Conservation (phyloP, 2,797 vertebrate genomes). For the Coregonus suidteri region DNA sequence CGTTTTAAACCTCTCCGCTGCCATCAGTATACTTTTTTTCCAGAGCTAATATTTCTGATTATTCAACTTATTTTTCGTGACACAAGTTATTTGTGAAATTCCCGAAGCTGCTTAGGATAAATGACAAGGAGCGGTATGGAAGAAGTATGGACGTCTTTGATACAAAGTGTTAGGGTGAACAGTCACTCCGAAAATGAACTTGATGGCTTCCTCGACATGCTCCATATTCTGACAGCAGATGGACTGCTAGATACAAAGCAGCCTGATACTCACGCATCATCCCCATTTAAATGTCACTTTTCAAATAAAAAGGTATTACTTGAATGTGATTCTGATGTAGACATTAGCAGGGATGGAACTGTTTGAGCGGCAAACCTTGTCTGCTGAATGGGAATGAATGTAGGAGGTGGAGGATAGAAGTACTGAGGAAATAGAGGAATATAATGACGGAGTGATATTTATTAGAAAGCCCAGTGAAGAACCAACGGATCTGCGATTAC, state of each 20-base stretch:
- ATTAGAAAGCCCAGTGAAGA: conserved; percentile 44
- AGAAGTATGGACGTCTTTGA: conserved; percentile 45
- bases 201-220: conserved; percentile 46
- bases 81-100: conserved; percentile 53
- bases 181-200: conserved; percentile 48
- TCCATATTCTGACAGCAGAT: conserved; percentile 43
- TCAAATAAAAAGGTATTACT: conserved; percentile 53
- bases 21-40: conserved; percentile 31
- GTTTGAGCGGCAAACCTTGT: conserved; percentile 46
- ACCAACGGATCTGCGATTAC: conserved; percentile 40
- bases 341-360: conserved; percentile 46
- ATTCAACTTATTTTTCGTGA: conserved; percentile 28
- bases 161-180: conserved; percentile 42
- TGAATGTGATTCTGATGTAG: conserved; percentile 49
- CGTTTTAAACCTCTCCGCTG: conserved; percentile 20
- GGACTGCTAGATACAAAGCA: conserved; percentile 50
- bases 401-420: conserved; percentile 38
- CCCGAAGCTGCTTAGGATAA: conserved; percentile 49
- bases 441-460: conserved; percentile 40
- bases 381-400: conserved; percentile 49
- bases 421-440: conserved; percentile 9
- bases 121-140: conserved; percentile 43
- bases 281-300: conserved; percentile 59
- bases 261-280: conserved; percentile 34
- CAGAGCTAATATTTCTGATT: conserved; percentile 48